Base-by-base conservation (phyloP, 2,113 vertebrate genomes). In the Rhodinocichla rosea region DNA sequence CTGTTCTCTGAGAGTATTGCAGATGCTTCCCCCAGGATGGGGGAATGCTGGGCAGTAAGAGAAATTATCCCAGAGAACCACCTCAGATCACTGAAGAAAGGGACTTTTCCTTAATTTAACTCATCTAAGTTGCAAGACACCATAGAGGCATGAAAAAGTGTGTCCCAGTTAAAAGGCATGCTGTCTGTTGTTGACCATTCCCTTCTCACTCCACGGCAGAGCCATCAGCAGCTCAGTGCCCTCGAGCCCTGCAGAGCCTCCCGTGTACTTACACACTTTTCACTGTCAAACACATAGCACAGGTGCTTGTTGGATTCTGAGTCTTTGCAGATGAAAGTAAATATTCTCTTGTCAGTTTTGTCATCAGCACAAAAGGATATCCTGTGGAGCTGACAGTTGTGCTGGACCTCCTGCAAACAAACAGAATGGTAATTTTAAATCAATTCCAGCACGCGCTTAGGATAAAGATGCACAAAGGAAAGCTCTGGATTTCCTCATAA, bases 291-390 rank as follows among this genome's bases (percentile, higher is more conserved):
- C 83, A 99, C 99, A 49, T 99, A 99, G 97, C 99, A 99, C 94
- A 99, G 98, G 83, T 99, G 99, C 96, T 99, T 99, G 95, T 99
- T 99, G 67, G 99, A 99, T 88, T 99, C 99, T 0, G 99, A 99
- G 97, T 99, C 99, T 98, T 99, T 99, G 98, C 99, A 99, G 98
- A 99, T 99, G 96, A 99, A 99, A 49, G 99, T 99, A 87, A 99
- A 99, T 98, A 99, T 99, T 95, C 99, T 98, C 97, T 99, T 99
- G 97, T 99, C 99, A 2, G 99, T 99, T 98, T 99, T 99, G 97
- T 99, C 99, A 91, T 99, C 99, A 28, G 99, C 99, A 91, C 99
- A 99, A 97, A 99, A 99, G 24, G 99, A 99, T 98, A 99, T 99
- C 97, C 99, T 98, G 64, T 99, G 99, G 90, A 99, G 97, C 83